Base-by-base conservation (phyloP, 1,140 invertebrate genomes). In the Sipha flava region DNA sequence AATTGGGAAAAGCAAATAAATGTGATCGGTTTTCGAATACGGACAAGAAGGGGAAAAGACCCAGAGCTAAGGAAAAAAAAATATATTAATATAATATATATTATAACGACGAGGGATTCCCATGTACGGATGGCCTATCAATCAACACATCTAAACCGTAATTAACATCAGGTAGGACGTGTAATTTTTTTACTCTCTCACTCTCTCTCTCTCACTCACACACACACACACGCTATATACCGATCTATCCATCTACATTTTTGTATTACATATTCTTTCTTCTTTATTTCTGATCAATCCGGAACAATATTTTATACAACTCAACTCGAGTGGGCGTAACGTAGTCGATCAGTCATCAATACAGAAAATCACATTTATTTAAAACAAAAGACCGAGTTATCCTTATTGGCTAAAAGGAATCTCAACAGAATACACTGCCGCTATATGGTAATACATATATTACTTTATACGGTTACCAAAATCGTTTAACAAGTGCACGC, bases 1-100 rank as follows among this genome's bases (percentile, higher is more conserved):
- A 77, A 77, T 77, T 77, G 73, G 73, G 73, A 77, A 77, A 77
- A 77, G 73, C 73, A 77, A 77, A 77, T 77, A 77, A 77, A 77
- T 77, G 52, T 57, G 73, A 77, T 77, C 73, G 73, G 49, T 77
- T 77, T 77, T 77, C 6, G 66, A 70, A 16, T n/a, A 9, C 43
- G 23, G 23, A 31, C 40, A 16, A 47, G 43, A 70, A 29, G 43
- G 16, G 29, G 47, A 37, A 68, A 45, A 68, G 43, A 68, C 64
- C 23, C 6, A 70, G 21, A 66, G n/a, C 21, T 7, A 43, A 40
- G 23, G 21, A 47, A n/a, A 23, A 64, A 64, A 57, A 62, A n/a
- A 62, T 18, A 18, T 37, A 64, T 37, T 37, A 12, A 64, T 26
- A 64, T 29, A 47, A 47, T 70, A 40, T 23, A 6, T 23, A 77